A percentile compares a stretch with the other conserved stretches of the same genome.
Evolutionary conservation across 1,140 invertebrate genomes (phyloP).

Genomic region (Diabrotica virgifera): DNA sequence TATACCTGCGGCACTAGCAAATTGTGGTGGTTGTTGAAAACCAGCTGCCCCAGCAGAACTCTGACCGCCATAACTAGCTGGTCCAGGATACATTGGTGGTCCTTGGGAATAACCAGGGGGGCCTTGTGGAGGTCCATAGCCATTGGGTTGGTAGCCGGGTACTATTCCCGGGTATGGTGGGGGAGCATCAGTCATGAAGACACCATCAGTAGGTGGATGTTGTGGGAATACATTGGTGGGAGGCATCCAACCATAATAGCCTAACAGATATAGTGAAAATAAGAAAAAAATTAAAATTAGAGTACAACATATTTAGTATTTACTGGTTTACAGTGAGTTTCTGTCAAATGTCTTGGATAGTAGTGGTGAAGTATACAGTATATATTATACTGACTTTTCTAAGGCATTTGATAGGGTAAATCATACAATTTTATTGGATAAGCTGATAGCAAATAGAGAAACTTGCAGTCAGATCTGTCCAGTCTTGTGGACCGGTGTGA

Average conservation of each 20-base stretch:
- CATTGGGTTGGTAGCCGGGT: slow-evolving; percentile 29
- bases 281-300: neutral
- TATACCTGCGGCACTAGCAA: slow-evolving; percentile 10
- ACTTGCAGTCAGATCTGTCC: too few relatives aligned
- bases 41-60: slow-evolving; percentile 30
- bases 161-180: slow-evolving; percentile 90
- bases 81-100: slow-evolving; percentile 37
- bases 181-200: slow-evolving; percentile 89
- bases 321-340: too few relatives aligned
- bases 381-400: too few relatives aligned
- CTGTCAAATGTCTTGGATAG: too few relatives aligned
- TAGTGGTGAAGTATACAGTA: too few relatives aligned
- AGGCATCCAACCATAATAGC: slow-evolving; percentile 91
- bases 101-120: slow-evolving; percentile 15
- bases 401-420: too few relatives aligned
- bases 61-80: slow-evolving; percentile 41
- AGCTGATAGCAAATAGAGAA: too few relatives aligned
- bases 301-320: too few relatives aligned
- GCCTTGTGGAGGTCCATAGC: slow-evolving; percentile 31
- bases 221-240: slow-evolving; percentile 68
- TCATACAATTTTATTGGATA: too few relatives aligned
- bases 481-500: too few relatives aligned
- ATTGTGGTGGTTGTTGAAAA: slow-evolving; percentile 35
- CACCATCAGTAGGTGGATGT: slow-evolving; percentile 72
- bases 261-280: slow-evolving; percentile 43